Conservation (phyloP, 2,113 vertebrate genomes). For the Cavia porcellus region DNA sequence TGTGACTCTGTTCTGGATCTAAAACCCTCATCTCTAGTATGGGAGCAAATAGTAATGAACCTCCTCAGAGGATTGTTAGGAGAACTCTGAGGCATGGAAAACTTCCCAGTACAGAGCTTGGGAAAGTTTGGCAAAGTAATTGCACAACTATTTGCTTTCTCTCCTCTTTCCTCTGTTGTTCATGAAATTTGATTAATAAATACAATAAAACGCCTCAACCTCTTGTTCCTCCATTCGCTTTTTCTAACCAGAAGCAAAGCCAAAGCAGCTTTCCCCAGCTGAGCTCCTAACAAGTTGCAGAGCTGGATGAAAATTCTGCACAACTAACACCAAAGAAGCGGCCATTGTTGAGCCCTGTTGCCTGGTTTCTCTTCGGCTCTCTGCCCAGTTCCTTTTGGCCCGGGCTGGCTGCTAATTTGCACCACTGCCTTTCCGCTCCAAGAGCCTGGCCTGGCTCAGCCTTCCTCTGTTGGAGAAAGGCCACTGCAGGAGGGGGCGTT, state of each 20-base stretch:
- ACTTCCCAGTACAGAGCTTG: neutral
- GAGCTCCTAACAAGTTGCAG: neutral
- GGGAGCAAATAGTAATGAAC: neutral
- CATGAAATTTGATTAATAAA: neutral
- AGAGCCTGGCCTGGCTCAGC: conserved; percentile 60
- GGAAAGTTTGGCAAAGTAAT: neutral
- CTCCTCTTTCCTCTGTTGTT: neutral
- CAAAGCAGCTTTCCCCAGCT: neutral
- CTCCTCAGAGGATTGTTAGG: neutral
- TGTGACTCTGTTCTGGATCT: too few species aligned
- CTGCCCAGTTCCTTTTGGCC: conserved; percentile 53
- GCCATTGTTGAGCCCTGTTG: neutral
- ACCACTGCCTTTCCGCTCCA: neutral
- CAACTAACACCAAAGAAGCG: neutral
- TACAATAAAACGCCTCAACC: neutral
- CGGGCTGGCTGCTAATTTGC: conserved; percentile 47
- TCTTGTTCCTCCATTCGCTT: neutral
- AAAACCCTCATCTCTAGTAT: neutral
- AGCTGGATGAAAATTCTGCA: neutral
- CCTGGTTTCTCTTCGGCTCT: conserved; percentile 61
- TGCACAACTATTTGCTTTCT: neutral
- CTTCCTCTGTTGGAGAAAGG: neutral
- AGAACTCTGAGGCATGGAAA: accelerated
- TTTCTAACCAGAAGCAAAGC: neutral
- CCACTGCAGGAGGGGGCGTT: neutral